Conservation (phyloP, 2,797 vertebrate genomes). For the Pseudochirops corinnae region DNA sequence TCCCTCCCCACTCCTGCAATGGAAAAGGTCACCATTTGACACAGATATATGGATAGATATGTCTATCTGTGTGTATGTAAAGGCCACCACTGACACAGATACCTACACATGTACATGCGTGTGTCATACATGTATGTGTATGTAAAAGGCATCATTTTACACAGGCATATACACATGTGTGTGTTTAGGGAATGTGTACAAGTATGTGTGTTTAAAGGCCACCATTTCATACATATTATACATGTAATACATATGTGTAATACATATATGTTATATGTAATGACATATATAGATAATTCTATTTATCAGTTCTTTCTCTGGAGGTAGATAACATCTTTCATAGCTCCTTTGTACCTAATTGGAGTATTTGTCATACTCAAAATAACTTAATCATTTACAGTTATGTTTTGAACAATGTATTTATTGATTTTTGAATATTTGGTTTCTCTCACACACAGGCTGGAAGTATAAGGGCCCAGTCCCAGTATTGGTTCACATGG, state of each 20-base stretch:
- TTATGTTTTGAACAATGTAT: too few species aligned
- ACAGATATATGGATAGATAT: not conserved
- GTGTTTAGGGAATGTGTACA: too few species aligned
- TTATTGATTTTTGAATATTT: not conserved
- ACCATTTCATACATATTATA: not conserved
- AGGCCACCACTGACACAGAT: not conserved
- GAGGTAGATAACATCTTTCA: not conserved
- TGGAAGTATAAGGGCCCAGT: not conserved
- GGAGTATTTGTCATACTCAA: not conserved
- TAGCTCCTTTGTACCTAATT: not conserved
- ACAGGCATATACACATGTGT: not conserved
- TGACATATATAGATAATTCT: not conserved
- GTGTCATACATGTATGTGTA: too few species aligned
- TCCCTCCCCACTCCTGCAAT: not conserved
- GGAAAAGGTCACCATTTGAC: not conserved
- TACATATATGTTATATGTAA: too few species aligned
- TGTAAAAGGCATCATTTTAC: not conserved
- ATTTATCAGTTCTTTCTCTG: not conserved
- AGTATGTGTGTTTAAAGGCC: not conserved
- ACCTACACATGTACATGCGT: not conserved
- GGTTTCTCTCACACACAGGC: not conserved
- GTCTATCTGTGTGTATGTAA: too few species aligned
- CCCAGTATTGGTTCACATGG: not conserved
- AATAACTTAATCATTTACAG: not conserved
- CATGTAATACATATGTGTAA: too few species aligned